Evolutionary conservation across 2,888 invertebrate species (phyloP), one percentile per base, ranked within the genome.

Genomic region (Nomada fabriciana): DNA sequence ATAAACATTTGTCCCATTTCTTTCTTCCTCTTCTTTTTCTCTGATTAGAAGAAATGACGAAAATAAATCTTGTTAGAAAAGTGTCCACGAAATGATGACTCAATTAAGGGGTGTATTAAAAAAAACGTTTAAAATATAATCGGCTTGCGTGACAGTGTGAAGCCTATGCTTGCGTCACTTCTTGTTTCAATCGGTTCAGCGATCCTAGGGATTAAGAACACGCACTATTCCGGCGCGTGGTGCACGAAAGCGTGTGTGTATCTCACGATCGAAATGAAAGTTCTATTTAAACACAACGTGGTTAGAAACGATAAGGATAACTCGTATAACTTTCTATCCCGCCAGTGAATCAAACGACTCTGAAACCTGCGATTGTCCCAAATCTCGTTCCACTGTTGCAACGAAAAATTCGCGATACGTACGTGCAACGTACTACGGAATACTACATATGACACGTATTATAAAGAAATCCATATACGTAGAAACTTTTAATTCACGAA

Each of bases 241-340:
- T n/a, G 47, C 23, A 43, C 36, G 36, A 36, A 36, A 36, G 36
- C 20, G 36, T 50, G 15, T 36, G 42, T 55, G 29, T 43, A 20
- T 47, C 10, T 50, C 23, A 20, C 57, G 23, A 57, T 50, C 55
- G 47, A 36, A 50, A 50, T n/a, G 29, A 18, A 63, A 63, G 13
- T 36, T 55, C 55, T 55, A 57, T 20, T 53, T 23, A n/a, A 47
- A 42, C 13, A 52, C 23, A 52, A 73, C 64, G 50, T 57, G 52
- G 50, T 52, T 65, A 59, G 64, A 74, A 74, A 42, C 77, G 75
- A 36, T 53, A 74, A 77, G 18, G 59, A 53, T 42, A 77, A 74
- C 60, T 13, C 47, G 23, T 13, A 52, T 52, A 57, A 64, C 72
- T 50, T 61, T 55, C 47, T 61, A 63, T 10, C 13, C n/a, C 20